A percentile compares a stretch with the other conserved stretches of the same genome.
phyloP scores from a whole-genome alignment of 2,888 invertebrate genomes.

The Drosophila prolongata region DNA sequence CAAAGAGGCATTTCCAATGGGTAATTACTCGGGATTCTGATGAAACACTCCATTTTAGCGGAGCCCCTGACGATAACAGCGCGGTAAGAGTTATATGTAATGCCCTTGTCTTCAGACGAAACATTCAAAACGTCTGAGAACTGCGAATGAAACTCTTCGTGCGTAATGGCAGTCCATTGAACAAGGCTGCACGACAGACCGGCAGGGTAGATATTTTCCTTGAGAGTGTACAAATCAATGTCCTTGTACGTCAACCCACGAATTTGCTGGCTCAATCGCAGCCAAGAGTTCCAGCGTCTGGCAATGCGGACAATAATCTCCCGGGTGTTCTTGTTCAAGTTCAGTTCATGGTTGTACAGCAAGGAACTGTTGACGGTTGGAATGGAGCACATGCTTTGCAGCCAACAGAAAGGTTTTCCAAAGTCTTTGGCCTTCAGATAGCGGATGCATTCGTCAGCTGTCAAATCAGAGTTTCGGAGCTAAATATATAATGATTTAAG shows the following conservation, averaged over 20 bases:
- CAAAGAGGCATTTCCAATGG: conserved; percentile 92
- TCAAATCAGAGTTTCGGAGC: conserved; percentile 48
- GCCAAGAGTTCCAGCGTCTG: conserved; percentile 90
- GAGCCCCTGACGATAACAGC: conserved; percentile 92
- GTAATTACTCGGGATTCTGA: conserved; percentile 93
- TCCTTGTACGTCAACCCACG: conserved; percentile 85
- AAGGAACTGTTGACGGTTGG: conserved; percentile 87
- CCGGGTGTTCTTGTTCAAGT: conserved; percentile 88
- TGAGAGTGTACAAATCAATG: conserved; percentile 69
- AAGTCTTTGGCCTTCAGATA: conserved; percentile 84
- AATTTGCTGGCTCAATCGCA: conserved; percentile 91
- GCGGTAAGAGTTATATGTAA: conserved; percentile 90
- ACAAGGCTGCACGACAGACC: conserved; percentile 87
- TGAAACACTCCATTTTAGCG: conserved; percentile 91
- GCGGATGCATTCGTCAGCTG: conserved; percentile 47
- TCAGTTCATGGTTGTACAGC: conserved; percentile 54
- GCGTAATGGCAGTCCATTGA: conserved; percentile 89
- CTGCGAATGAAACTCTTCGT: conserved; percentile 86
- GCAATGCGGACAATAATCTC: conserved; percentile 90
- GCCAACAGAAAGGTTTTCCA: conserved; percentile 95
- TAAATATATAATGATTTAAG: conserved; percentile 1
- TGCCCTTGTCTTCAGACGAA: conserved; percentile 66
- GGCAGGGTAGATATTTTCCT: conserved; percentile 68
- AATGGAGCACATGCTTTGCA: conserved; percentile 94
- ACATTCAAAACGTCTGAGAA: conserved; percentile 46